A percentile compares a stretch with the other conserved stretches of the same genome.
Conservation (phyloP, 1,140 invertebrate genomes). For the Anadara kagoshimensis region DNA sequence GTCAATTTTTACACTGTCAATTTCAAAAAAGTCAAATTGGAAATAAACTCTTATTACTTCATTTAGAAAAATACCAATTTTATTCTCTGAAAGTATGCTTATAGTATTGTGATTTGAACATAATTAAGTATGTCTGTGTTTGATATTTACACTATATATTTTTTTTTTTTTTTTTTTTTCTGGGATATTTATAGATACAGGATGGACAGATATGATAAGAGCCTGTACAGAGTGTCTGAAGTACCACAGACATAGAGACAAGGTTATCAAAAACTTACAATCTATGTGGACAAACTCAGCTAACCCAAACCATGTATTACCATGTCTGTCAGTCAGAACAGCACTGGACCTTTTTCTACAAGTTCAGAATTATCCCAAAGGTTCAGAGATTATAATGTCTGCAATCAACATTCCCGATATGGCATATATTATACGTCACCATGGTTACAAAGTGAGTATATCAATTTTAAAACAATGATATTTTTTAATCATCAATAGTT, state of each 20-base stretch:
- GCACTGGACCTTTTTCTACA: slow-evolving; percentile 70
- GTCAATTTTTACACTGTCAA: too few species aligned
- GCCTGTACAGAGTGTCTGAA: slow-evolving; percentile 43
- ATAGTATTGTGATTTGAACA: too few species aligned
- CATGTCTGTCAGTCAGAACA: slow-evolving; percentile 70
- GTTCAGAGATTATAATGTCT: slow-evolving; percentile 73
- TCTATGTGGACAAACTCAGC: slow-evolving; percentile 57
- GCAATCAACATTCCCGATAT: slow-evolving; percentile 74
- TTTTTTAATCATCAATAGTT: too few species aligned
- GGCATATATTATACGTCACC: slow-evolving; percentile 64
- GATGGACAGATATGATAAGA: slow-evolving; percentile 44
- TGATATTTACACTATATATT: too few species aligned
- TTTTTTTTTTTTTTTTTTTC: too few species aligned
- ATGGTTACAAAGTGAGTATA: slow-evolving; percentile 57
- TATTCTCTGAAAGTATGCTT: too few species aligned
- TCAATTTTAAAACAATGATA: too few species aligned
- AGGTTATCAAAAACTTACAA: slow-evolving; percentile 51
- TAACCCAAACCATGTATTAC: slow-evolving; percentile 64
- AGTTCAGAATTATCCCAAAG: slow-evolving; percentile 65
- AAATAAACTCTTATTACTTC: too few species aligned
- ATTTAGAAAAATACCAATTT: too few species aligned
- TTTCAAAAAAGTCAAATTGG: too few species aligned
- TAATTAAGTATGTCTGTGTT: too few species aligned
- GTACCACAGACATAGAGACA: slow-evolving; percentile 29
- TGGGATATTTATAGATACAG: slow-evolving; percentile 53